phyloP scores from a whole-genome alignment of 2,888 invertebrate genomes.

The Cephalotes varians region DNA sequence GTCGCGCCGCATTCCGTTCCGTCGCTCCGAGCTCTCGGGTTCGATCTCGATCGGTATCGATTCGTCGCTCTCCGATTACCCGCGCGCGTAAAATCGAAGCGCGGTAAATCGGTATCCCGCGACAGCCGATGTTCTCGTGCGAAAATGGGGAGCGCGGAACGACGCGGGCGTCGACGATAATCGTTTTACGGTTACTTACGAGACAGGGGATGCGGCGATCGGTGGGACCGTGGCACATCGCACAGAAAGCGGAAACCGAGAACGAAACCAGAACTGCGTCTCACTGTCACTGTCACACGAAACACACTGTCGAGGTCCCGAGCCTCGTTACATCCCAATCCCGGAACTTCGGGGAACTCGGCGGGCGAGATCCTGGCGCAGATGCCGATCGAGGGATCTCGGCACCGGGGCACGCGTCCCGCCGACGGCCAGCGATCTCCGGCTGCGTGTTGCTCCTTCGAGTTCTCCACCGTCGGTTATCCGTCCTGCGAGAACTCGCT shows the following conservation, averaged over 20 bases:
- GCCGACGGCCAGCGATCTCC: constrained; percentile 44
- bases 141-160: background rate
- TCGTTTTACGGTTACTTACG: constrained; percentile 69
- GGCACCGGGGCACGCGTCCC: constrained; percentile 17
- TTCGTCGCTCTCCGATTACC: background rate
- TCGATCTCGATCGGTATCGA: background rate
- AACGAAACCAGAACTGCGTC: constrained; percentile 63
- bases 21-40: constrained; percentile 4
- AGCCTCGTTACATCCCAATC: constrained; percentile 49
- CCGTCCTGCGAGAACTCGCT: background rate
- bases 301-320: constrained; percentile 63
- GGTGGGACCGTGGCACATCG: constrained; percentile 69
- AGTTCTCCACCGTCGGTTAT: constrained; percentile 16
- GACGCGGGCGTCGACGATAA: background rate
- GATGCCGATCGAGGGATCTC: constrained; percentile 1
- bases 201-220: constrained; percentile 67
- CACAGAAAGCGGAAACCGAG: constrained; percentile 60
- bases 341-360: background rate
- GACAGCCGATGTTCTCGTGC: background rate
- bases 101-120: background rate
- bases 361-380: constrained; percentile 20
- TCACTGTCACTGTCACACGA: constrained; percentile 71
- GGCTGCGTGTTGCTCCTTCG: background rate
- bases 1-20: constrained; percentile 9
- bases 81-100: background rate